phyloP scores from a whole-genome alignment of 1,140 invertebrate genomes.

The Lasaia peninsularis region DNA sequence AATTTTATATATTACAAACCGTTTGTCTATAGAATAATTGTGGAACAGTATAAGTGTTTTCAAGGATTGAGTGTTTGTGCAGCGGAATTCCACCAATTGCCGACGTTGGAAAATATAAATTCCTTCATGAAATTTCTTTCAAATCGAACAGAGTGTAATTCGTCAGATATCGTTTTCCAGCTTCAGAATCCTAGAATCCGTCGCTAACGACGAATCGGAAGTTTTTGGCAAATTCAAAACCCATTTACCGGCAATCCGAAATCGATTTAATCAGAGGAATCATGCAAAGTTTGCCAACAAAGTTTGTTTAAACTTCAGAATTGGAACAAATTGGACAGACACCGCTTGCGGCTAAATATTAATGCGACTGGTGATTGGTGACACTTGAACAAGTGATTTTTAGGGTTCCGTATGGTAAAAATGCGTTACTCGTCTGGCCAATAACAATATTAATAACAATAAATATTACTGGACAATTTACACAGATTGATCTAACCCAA shows the following conservation, averaged over 20 bases:
- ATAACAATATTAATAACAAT: no score
- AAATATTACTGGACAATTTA: no score
- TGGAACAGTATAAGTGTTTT: no score
- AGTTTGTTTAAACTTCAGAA: conserved; percentile 66
- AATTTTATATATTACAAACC: no score
- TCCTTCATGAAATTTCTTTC: conserved; percentile 19
- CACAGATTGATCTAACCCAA: no score
- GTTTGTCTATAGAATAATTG: no score
- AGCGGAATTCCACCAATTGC: no score
- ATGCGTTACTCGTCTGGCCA: no score
- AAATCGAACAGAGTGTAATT: conserved; percentile 6
- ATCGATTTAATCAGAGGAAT: conserved; percentile 71
- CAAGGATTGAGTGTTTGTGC: no score
- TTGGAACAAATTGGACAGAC: conserved; percentile 68
- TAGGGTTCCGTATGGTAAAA: no score
- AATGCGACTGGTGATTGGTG: conserved; percentile 38
- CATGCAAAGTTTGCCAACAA: conserved; percentile 64
- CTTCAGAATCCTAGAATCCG: conserved; percentile 34
- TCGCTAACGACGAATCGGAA: conserved; percentile 64
- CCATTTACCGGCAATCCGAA: conserved; percentile 64
- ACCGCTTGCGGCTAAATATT: conserved; percentile 61
- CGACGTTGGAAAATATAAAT: no score
- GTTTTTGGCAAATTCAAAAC: conserved; percentile 50
- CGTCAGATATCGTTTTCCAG: conserved; percentile 19
- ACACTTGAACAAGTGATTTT: not conserved